A percentile compares a stretch with the other conserved stretches of the same genome.
Evolutionary conservation across 2,797 vertebrate species (phyloP).

Genomic region (Chromobotia macracanthus): DNA sequence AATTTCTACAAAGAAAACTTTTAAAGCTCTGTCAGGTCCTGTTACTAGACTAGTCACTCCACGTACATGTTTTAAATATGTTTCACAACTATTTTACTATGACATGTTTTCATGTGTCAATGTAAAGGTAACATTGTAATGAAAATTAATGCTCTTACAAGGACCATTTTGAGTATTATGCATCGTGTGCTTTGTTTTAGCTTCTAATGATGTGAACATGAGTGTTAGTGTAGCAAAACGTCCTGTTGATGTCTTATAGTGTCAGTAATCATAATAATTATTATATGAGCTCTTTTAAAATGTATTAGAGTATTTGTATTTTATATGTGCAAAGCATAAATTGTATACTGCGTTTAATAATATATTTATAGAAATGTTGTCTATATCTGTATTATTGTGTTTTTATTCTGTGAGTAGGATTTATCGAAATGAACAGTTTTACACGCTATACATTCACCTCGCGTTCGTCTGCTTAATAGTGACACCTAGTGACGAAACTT

Average conservation of each 20-base stretch:
- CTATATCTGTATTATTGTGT: background rate
- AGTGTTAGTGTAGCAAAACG: background rate
- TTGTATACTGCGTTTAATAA: background rate
- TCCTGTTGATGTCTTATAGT: background rate
- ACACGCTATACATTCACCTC: background rate
- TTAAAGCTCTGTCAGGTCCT: conserved; percentile 60
- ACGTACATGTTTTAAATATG: background rate
- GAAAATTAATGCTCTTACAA: background rate
- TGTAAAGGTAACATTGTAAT: background rate
- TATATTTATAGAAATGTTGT: background rate
- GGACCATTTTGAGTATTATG: background rate
- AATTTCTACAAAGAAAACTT: conserved; percentile 87
- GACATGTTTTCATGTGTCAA: background rate
- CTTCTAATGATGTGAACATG: background rate
- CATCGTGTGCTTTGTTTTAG: background rate
- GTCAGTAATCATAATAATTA: background rate
- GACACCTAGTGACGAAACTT: background rate
- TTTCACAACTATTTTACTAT: background rate
- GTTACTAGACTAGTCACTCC: background rate
- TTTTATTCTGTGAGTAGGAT: background rate
- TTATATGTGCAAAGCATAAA: background rate
- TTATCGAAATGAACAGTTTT: background rate
- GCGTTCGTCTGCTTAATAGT: background rate
- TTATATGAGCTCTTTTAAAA: background rate
- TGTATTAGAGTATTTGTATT: background rate